phyloP scores from a whole-genome alignment of 2,797 vertebrate species.

The Helostoma temminkii region DNA sequence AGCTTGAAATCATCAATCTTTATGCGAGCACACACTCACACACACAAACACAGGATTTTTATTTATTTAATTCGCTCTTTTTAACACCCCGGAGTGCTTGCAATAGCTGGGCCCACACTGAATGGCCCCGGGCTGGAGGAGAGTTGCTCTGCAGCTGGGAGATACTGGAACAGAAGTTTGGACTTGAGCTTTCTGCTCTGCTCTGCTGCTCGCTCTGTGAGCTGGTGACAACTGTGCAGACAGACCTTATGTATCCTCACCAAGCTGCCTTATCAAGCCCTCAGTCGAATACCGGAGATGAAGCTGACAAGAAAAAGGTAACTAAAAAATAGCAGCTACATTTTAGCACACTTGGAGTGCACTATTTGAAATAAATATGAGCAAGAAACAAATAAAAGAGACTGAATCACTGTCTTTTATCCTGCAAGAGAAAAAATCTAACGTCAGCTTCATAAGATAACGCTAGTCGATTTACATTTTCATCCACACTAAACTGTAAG shows the following conservation, averaged over 20 bases:
- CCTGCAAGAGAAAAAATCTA: slow-evolving; percentile 36
- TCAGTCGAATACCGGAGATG: slow-evolving; percentile 14
- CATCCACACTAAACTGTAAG: slow-evolving; percentile 30
- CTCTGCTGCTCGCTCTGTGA: slow-evolving; percentile 16
- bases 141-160: slow-evolving; percentile 55
- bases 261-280: slow-evolving; percentile 13
- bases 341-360: slow-evolving; percentile 21
- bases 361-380: slow-evolving; percentile 11
- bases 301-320: slow-evolving; percentile 28
- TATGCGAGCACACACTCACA: slow-evolving; percentile 33
- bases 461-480: slow-evolving; percentile 43
- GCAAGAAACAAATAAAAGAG: neutral
- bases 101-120: slow-evolving; percentile 63
- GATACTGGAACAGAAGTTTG: slow-evolving; percentile 63
- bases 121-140: slow-evolving; percentile 57
- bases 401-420: slow-evolving; percentile 28
- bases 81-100: slow-evolving; percentile 62
- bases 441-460: slow-evolving; percentile 30
- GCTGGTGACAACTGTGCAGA: slow-evolving; percentile 20
- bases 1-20: slow-evolving; percentile 75
- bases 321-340: slow-evolving; percentile 5
- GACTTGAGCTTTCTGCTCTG: slow-evolving; percentile 36
- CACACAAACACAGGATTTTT: slow-evolving; percentile 18
- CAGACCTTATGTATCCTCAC: slow-evolving; percentile 7
- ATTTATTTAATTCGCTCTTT: slow-evolving; percentile 70